A percentile compares a stretch with the other conserved stretches of the same genome.
These are phyloP conservation scores for Malaclemys terrapin DNA, from an alignment of 2,113 vertebrate genomes.

Conservation along the genomic window DNA sequence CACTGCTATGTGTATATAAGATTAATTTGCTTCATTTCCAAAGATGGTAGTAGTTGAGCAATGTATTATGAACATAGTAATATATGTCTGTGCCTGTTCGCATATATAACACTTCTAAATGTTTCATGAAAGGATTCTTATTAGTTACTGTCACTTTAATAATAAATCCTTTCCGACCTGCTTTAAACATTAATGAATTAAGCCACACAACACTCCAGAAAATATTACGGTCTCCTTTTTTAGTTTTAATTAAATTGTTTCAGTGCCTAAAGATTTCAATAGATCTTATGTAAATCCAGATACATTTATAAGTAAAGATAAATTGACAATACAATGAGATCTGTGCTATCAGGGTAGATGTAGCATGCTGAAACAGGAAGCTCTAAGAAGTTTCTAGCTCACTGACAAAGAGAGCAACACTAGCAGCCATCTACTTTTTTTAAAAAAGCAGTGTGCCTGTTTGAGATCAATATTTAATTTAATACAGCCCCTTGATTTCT, in stretches of 20 bases:
- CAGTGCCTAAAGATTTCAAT: neutral
- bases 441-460: slow-evolving; percentile 26
- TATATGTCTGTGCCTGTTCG: neutral
- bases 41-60: neutral
- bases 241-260: neutral
- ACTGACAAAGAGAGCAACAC: neutral
- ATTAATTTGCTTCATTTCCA: slow-evolving; percentile 48
- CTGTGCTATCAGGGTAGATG: neutral
- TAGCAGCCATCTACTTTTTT: slow-evolving; percentile 12
- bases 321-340: neutral
- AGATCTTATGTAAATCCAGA: neutral
- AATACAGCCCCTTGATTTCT: neutral
- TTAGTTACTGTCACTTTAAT: neutral
- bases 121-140: slow-evolving; percentile 6
- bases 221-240: neutral
- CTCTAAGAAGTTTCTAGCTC: neutral
- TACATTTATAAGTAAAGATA: neutral
- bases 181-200: neutral
- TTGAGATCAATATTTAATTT: slow-evolving; percentile 55
- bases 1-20: neutral
- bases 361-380: neutral
- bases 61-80: neutral
- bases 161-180: neutral
- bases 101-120: neutral
- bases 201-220: neutral